Evolutionary conservation across 2,888 invertebrate species (phyloP).

Genomic region (Cepaea hortensis): DNA sequence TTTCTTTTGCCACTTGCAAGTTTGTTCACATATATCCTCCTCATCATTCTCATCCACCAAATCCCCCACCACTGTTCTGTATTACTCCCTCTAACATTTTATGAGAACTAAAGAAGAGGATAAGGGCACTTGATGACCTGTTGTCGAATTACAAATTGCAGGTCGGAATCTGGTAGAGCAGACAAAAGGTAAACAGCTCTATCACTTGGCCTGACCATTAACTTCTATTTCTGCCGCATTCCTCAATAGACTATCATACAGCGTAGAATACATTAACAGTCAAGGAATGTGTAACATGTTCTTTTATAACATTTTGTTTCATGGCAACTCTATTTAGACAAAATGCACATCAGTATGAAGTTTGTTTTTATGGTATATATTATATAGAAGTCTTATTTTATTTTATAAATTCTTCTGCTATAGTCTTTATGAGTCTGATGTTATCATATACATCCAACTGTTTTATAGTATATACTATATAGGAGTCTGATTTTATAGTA

Average conservation of each 20-base stretch:
- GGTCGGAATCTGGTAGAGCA: slow-evolving; percentile 44
- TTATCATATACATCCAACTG: too few species aligned
- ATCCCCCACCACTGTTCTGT: neutral
- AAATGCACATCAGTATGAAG: too few species aligned
- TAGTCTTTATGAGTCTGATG: too few species aligned
- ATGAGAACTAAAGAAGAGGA: neutral
- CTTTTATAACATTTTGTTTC: neutral
- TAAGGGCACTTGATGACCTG: neutral
- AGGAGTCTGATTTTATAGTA: too few species aligned
- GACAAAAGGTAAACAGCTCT: slow-evolving; percentile 50
- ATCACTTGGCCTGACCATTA: neutral
- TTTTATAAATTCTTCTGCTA: too few species aligned
- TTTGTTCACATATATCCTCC: neutral
- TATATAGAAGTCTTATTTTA: too few species aligned
- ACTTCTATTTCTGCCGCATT: neutral
- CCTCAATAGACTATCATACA: too few species aligned
- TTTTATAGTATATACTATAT: too few species aligned
- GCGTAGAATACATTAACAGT: neutral
- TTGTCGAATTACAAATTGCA: slow-evolving; percentile 33
- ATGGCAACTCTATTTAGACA: too few species aligned
- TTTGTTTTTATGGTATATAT: too few species aligned
- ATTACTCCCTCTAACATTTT: neutral
- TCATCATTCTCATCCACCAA: neutral
- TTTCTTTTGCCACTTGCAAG: neutral
- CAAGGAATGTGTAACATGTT: neutral